Base-by-base conservation (phyloP, 1,140 invertebrate genomes). In the Anadara kagoshimensis region DNA sequence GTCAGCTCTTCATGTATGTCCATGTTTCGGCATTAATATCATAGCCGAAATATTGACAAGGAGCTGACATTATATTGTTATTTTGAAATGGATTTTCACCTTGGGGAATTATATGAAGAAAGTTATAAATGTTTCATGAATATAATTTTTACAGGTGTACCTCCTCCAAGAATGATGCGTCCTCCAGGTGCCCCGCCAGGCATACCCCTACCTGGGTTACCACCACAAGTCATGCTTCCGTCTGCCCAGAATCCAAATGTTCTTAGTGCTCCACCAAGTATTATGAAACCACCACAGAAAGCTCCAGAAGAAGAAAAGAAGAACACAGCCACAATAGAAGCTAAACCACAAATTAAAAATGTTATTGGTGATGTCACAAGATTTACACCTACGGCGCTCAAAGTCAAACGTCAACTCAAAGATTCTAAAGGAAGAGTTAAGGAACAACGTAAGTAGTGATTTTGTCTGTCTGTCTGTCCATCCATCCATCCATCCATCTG, bases 291-390 rank as follows among this genome's bases (percentile, higher is more conserved):
- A 1, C 84, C 85, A 44, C 80, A 80, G 70, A 83, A 86, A 56
- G 63, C 78, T 41, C 43, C 68, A 8, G 81, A 81, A 43, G 82
- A 84, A n/a, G 81, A 85, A 41, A 84, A 81, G 91, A 93, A 85
- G 91, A 93, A 72, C 91, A 70, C 93, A 24, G 95, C 95, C 0
- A 94, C 93, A 0, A 98, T 98, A 76, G 95, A 95, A 82, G 97
- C 97, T 0, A 98, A 98, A 88, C 97, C 97, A 1, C 96, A 98
- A 90, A 97, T 99, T 67, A 92, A 91, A 83, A 98, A 97, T 91
- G 90, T 98, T 11, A 96, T 95, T 73, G 96, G 96, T 0, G 97
- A 99, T 89, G 95, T 98, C 0, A 99, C 97, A 0, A 90, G 96
- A 78, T 99, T 99, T 89, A 94, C 97, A 47, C 97, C 97, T 3